These are phyloP conservation scores for Liodrosophila aerea DNA, from an alignment of 2,888 invertebrate species.

Conservation along the genomic window DNA sequence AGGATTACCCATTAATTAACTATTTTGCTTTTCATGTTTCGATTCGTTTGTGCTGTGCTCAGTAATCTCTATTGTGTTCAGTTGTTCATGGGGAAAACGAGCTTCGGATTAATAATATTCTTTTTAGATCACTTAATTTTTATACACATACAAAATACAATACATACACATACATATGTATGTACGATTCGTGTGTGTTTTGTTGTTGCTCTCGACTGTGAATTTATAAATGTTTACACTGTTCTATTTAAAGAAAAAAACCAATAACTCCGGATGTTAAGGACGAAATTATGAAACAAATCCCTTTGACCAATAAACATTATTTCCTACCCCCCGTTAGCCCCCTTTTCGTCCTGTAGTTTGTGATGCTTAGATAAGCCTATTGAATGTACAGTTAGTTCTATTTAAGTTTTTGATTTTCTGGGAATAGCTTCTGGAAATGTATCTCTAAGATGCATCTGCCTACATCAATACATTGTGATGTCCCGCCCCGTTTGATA, in stretches of 20 bases:
- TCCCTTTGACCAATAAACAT: slow-evolving; percentile 12
- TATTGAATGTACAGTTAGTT: slow-evolving; percentile 60
- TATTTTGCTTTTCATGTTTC: slow-evolving; percentile 19
- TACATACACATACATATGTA: slow-evolving; percentile 31
- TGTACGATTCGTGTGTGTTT: slow-evolving; percentile 21
- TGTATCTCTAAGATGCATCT: slow-evolving; percentile 50
- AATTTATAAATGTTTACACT: slow-evolving; percentile 23
- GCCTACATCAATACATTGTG: slow-evolving; percentile 23
- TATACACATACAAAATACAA: slow-evolving; percentile 39
- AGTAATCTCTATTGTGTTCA: slow-evolving; percentile 40
- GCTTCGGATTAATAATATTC: slow-evolving; percentile 29
- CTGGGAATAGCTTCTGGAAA: slow-evolving; percentile 67
- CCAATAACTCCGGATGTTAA: slow-evolving; percentile 49
- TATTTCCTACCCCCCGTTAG: slow-evolving; percentile 3
- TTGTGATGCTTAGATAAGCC: slow-evolving; percentile 70
- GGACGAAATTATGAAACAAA: slow-evolving; percentile 59
- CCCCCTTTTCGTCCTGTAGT: slow-evolving; percentile 45
- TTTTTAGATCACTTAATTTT: slow-evolving; percentile 38
- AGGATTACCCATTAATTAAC: slow-evolving; percentile 37
- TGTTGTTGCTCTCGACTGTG: slow-evolving; percentile 24
- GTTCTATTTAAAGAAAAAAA: slow-evolving; percentile 19
- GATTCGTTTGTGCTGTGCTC: slow-evolving; percentile 35
- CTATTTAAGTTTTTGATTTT: slow-evolving; percentile 60
- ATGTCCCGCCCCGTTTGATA: slow-evolving; percentile 39
- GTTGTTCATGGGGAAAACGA: slow-evolving; percentile 18